Conservation (phyloP, 2,113 vertebrate species). For the Cricetomys ansorgei region DNA sequence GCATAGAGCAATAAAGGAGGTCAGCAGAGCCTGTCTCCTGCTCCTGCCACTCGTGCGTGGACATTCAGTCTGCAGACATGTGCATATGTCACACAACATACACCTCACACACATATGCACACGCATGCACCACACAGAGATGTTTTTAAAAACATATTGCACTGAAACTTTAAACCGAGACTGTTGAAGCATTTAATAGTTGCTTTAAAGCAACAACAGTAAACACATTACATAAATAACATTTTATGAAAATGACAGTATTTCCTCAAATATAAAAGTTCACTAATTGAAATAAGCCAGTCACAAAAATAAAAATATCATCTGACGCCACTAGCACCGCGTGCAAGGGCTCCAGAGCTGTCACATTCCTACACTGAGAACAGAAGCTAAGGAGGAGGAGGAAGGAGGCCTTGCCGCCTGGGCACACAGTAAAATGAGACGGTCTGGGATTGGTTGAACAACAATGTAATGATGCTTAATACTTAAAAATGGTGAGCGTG, state of each 20-base stretch:
- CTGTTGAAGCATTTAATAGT: neutral
- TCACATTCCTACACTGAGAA: neutral
- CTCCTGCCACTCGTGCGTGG: neutral
- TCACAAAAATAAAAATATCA: neutral
- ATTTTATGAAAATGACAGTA: slow-evolving; percentile 3
- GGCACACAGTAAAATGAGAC: neutral
- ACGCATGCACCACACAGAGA: no score
- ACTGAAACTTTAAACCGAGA: neutral
- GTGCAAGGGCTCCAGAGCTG: neutral
- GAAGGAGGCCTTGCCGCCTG: no score
- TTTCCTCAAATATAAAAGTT: neutral
- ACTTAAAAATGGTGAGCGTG: neutral
- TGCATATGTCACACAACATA: no score
- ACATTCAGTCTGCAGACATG: neutral
- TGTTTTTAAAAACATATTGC: neutral
- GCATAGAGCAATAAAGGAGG: neutral
- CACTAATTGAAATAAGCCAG: slow-evolving; percentile 1
- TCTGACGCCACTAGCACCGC: neutral
- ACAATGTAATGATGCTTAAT: neutral
- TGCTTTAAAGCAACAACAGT: neutral
- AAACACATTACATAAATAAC: neutral
- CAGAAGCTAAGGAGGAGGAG: neutral
- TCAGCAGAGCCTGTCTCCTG: neutral
- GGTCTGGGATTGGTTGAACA: neutral
- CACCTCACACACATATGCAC: no score